A percentile compares a stretch with the other conserved stretches of the same genome.
Evolutionary conservation across 92 coral and sea anemone species (phyloP).

Genomic region (Phymanthus crucifer): DNA sequence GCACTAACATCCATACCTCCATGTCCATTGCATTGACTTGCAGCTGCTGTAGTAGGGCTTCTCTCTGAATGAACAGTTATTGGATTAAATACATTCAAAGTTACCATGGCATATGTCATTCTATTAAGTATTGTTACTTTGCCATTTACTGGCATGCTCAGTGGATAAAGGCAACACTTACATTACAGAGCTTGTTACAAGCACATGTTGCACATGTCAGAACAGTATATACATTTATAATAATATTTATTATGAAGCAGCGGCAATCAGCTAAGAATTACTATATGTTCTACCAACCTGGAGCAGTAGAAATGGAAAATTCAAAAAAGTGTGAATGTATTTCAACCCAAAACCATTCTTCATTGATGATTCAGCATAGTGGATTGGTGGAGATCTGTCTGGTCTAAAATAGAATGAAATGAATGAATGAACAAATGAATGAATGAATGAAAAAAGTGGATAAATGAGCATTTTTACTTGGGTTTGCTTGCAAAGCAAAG

Average conservation of each 20-base stretch:
- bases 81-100: background rate
- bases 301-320: constrained; percentile 81
- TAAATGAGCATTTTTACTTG: no score
- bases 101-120: background rate
- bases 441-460: no score
- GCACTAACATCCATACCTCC: no score
- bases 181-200: no score
- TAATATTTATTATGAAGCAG: background rate
- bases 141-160: no score
- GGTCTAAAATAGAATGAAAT: constrained; percentile 68
- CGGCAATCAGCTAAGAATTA: background rate
- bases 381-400: constrained; percentile 79
- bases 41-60: constrained; percentile 83
- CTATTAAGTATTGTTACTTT: no score
- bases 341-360: constrained; percentile 98
- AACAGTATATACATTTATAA: no score
- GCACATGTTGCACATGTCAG: no score
- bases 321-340: constrained; percentile 94
- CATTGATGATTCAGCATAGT: constrained; percentile 92
- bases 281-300: constrained; percentile 86
- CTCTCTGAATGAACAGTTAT: constrained; percentile 58
- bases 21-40: constrained; percentile 88
- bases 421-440: no score
- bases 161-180: no score
- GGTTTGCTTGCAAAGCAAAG: no score